phyloP scores from a whole-genome alignment of 2,888 invertebrate species.

The Dasysyrphus albostriatus region DNA sequence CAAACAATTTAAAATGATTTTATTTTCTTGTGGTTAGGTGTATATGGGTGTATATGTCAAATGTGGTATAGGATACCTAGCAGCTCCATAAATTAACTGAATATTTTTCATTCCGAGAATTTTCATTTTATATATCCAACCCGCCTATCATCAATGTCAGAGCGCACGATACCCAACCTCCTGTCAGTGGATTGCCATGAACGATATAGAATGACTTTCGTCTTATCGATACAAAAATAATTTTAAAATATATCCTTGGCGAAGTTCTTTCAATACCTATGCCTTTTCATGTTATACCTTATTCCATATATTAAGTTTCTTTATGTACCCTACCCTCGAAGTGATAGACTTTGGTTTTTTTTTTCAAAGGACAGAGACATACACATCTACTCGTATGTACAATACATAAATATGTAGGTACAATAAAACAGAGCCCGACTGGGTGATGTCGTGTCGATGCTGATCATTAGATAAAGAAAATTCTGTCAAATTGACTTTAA shows the following conservation, averaged over 20 bases:
- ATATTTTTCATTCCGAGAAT: slow-evolving; percentile 52
- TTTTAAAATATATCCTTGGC: background rate
- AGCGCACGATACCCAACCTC: slow-evolving; percentile 16
- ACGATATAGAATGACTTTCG: slow-evolving; percentile 4
- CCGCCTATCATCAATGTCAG: slow-evolving; percentile 16
- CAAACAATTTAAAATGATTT: slow-evolving; percentile 14
- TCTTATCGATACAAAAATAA: background rate
- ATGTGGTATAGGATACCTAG: slow-evolving; percentile 28
- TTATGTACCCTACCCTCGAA: background rate
- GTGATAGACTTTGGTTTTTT: background rate
- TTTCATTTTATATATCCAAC: slow-evolving; percentile 11
- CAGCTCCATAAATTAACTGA: slow-evolving; percentile 52
- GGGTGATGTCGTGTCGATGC: slow-evolving; percentile 20
- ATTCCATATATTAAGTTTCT: background rate
- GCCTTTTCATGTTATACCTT: background rate
- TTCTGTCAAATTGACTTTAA: slow-evolving; percentile 63
- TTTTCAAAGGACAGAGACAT: background rate
- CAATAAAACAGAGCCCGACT: background rate
- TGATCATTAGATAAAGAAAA: slow-evolving; percentile 35
- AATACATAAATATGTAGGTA: background rate
- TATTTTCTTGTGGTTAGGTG: slow-evolving; percentile 6
- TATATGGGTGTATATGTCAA: background rate
- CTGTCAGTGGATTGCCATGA: slow-evolving; percentile 9
- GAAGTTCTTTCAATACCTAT: background rate
- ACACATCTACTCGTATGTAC: background rate